phyloP scores from a whole-genome alignment of 92 coral and sea anemone genomes.

The Diadumene lineata region DNA sequence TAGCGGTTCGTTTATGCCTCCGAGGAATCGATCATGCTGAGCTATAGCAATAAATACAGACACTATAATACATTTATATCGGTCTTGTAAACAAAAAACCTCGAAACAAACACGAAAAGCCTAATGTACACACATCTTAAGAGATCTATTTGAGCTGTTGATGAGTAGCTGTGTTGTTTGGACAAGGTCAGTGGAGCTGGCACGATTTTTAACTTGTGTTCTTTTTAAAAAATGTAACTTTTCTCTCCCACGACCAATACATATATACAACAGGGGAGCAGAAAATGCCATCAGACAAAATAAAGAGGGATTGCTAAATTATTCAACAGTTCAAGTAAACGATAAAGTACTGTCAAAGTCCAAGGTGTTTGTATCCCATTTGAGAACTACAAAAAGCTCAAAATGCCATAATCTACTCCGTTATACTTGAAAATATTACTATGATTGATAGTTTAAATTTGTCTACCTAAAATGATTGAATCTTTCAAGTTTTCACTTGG shows the following conservation, averaged over 20 bases:
- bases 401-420: not conserved
- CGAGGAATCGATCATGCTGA: conserved; percentile 12
- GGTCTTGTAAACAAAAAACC: conserved; percentile 3
- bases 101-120: conserved; percentile 23
- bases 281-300: not conserved
- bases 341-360: not conserved
- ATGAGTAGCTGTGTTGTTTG: conserved; percentile 23
- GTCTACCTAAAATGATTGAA: not conserved
- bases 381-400: too few relatives aligned
- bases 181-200: conserved; percentile 13
- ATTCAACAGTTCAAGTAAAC: not conserved
- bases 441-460: not conserved
- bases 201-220: not conserved
- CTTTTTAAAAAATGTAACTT: not conserved
- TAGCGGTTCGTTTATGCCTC: not conserved
- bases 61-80: not conserved
- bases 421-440: not conserved
- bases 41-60: conserved; percentile 4
- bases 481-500: not conserved
- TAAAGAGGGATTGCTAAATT: not conserved
- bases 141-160: conserved; percentile 26
- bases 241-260: not conserved
- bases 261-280: not conserved
- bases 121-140: conserved; percentile 31
- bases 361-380: not conserved